Conservation (phyloP, 2,888 invertebrate species). For the Troides oblongomaculatus region DNA sequence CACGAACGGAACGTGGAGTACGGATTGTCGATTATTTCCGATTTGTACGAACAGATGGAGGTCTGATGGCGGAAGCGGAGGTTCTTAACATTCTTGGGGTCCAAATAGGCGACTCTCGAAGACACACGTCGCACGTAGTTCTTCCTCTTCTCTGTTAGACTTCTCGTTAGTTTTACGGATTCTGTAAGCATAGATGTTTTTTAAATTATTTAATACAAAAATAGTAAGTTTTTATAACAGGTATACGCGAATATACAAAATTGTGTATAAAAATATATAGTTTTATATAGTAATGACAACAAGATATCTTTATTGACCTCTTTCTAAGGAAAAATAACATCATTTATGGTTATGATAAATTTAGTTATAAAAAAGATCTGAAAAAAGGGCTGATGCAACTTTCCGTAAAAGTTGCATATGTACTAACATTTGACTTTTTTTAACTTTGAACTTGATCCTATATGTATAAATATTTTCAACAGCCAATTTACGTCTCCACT, state of each 20-base stretch:
- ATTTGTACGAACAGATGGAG: slow-evolving; percentile 65
- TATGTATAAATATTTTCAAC: no score
- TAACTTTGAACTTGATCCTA: no score
- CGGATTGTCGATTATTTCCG: slow-evolving; percentile 58
- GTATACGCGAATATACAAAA: neutral
- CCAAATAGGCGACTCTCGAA: slow-evolving; percentile 73
- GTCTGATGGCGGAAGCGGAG: slow-evolving; percentile 63
- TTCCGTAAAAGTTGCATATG: slow-evolving; percentile 13
- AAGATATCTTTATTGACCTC: slow-evolving; percentile 22
- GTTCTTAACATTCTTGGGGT: slow-evolving; percentile 53
- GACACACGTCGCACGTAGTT: slow-evolving; percentile 84
- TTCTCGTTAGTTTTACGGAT: slow-evolving; percentile 75
- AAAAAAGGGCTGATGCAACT: slow-evolving; percentile 25
- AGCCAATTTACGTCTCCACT: no score
- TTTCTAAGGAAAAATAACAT: slow-evolving; percentile 10
- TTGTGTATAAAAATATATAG: neutral
- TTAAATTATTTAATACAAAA: no score
- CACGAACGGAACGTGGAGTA: slow-evolving; percentile 72
- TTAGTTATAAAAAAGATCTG: slow-evolving; percentile 17
- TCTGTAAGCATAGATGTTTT: slow-evolving; percentile 48
- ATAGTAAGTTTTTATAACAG: no score
- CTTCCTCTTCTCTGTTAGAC: slow-evolving; percentile 82
- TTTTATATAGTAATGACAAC: neutral
- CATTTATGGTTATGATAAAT: slow-evolving; percentile 15
- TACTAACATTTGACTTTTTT: neutral